These are phyloP conservation scores for Hypena proboscidalis DNA, from an alignment of 2,888 invertebrate species.

Conservation along the genomic window DNA sequence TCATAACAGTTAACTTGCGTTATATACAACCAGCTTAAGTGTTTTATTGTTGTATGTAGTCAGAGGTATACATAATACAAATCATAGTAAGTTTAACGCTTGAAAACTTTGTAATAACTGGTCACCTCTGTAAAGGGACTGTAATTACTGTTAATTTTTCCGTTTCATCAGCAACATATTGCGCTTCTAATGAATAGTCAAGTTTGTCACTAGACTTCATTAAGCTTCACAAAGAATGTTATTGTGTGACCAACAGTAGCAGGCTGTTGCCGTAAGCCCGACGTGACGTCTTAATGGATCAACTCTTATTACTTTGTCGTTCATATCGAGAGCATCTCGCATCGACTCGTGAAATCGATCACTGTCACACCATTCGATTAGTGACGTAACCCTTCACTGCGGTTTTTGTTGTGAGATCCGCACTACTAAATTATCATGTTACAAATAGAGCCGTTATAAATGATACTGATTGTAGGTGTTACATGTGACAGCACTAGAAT, in stretches of 20 bases:
- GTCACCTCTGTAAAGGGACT: slow-evolving; percentile 6
- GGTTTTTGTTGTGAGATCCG: slow-evolving; percentile 56
- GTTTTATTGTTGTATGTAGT: no score
- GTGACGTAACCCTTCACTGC: slow-evolving; percentile 61
- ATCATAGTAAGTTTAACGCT: background rate
- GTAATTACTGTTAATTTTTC: slow-evolving; percentile 11
- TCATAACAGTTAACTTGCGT: slow-evolving; percentile 22
- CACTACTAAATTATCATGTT: slow-evolving; percentile 62
- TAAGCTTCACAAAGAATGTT: slow-evolving; percentile 55
- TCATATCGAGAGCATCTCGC: slow-evolving; percentile 52
- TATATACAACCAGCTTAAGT: slow-evolving; percentile 4
- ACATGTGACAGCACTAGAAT: slow-evolving; percentile 6
- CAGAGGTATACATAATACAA: no score
- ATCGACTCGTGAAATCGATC: slow-evolving; percentile 65
- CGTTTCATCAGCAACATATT: slow-evolving; percentile 40
- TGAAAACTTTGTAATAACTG: background rate
- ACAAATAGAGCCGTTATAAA: slow-evolving; percentile 54
- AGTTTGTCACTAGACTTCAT: slow-evolving; percentile 54
- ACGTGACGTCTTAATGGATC: slow-evolving; percentile 56
- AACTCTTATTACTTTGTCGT: slow-evolving; percentile 49
- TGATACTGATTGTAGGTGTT: slow-evolving; percentile 29
- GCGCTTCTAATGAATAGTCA: slow-evolving; percentile 43
- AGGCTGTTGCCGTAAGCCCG: slow-evolving; percentile 51
- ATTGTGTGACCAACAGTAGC: slow-evolving; percentile 56
- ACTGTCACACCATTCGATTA: slow-evolving; percentile 51